Conservation (phyloP, 92 coral and sea anemone genomes). For the Parazoanthus atlanticus region DNA sequence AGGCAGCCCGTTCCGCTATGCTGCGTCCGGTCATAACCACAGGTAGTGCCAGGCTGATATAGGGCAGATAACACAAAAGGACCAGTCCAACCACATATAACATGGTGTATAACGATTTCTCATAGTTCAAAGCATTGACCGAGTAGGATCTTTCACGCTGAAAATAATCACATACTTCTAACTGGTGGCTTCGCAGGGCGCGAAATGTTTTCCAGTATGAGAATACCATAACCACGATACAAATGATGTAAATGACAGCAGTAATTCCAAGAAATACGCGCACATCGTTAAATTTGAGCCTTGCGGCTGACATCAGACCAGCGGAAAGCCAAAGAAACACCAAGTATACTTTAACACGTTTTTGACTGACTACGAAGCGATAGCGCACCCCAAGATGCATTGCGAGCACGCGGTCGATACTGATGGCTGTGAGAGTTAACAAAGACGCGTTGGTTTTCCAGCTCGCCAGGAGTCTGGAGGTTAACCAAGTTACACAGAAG, state of each 20-base stretch:
- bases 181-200: constrained; percentile 39
- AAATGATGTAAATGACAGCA: constrained; percentile 27
- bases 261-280: constrained; percentile 52
- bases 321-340: constrained; percentile 42
- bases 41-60: constrained; percentile 40
- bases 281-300: constrained; percentile 47
- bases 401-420: constrained; percentile 62
- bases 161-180: constrained; percentile 35
- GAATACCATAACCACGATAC: constrained; percentile 39
- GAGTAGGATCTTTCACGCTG: constrained; percentile 32
- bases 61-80: constrained; percentile 57
- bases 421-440: constrained; percentile 56
- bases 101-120: constrained; percentile 57
- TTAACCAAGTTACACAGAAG: constrained; percentile 54
- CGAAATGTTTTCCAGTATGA: constrained; percentile 53
- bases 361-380: constrained; percentile 45
- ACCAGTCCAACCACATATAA: constrained; percentile 52
- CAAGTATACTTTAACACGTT: constrained; percentile 23
- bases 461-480: constrained; percentile 57
- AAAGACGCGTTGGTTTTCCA: constrained; percentile 52
- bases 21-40: constrained; percentile 56
- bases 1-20: constrained; percentile 48
- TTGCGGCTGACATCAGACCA: constrained; percentile 48
- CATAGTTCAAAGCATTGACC: constrained; percentile 45
- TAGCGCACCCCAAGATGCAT: constrained; percentile 51